A percentile compares a stretch with the other conserved stretches of the same genome.
phyloP scores from a whole-genome alignment of 2,888 invertebrate species.

The Coenonympha glycerion region DNA sequence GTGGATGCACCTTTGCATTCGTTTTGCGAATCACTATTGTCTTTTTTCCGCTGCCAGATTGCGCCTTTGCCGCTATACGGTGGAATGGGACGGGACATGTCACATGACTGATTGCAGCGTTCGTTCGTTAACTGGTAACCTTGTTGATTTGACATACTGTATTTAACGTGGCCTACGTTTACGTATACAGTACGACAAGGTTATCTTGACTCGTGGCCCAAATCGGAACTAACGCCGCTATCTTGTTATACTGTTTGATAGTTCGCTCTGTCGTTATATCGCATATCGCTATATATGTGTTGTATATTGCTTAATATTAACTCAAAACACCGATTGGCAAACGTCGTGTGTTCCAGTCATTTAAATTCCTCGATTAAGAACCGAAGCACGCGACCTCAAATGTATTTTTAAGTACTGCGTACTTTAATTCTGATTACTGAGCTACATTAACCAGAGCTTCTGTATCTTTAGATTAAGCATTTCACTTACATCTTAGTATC shows the following conservation, averaged over 20 bases:
- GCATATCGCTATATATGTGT: too few species aligned
- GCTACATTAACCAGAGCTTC: background rate
- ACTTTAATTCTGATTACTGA: background rate
- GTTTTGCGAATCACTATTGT: constrained; percentile 16
- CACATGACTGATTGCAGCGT: constrained; percentile 12
- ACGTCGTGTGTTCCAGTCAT: background rate
- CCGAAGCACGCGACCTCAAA: constrained; percentile 1
- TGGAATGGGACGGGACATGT: background rate
- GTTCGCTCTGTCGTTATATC: too few species aligned
- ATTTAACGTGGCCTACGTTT: too few species aligned
- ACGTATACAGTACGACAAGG: too few species aligned
- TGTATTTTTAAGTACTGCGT: constrained; percentile 6
- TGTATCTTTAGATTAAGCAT: background rate
- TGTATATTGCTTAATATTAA: too few species aligned
- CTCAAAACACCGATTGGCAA: background rate
- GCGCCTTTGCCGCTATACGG: background rate
- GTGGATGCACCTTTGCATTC: background rate
- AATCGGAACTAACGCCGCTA: too few species aligned
- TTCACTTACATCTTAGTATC: background rate
- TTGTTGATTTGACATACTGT: constrained; percentile 14
- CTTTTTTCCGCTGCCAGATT: constrained; percentile 11
- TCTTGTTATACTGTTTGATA: too few species aligned
- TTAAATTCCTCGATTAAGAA: background rate
- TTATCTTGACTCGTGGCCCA: too few species aligned
- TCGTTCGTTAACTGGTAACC: constrained; percentile 25